Evolutionary conservation across 2,888 invertebrate genomes (phyloP).

Genomic region (Zygothrica quintamaculata): DNA sequence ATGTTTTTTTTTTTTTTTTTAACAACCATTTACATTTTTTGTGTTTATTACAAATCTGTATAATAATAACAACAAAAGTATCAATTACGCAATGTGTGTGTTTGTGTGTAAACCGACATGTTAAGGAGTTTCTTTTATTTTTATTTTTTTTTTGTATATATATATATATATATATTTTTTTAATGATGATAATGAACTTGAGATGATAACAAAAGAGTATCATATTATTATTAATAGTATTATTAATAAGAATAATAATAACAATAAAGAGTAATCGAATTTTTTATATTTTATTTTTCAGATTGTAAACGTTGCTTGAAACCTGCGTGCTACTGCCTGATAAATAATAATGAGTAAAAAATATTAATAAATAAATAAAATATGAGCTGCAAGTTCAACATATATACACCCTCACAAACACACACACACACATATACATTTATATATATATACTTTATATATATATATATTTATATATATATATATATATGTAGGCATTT

Average conservation of each 20-base stretch:
- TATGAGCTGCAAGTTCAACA: slow-evolving; percentile 31
- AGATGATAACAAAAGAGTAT: slow-evolving; percentile 71
- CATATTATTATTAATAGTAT: slow-evolving; percentile 22
- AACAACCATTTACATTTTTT: slow-evolving; percentile 33
- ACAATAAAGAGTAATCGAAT: slow-evolving; percentile 37
- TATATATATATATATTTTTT: too few relatives aligned
- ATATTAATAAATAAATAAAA: slow-evolving; percentile 67
- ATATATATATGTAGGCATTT: too few relatives aligned
- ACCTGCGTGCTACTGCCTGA: slow-evolving; percentile 39
- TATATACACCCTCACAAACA: slow-evolving; percentile 1
- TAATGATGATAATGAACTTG: slow-evolving; percentile 79
- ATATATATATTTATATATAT: neutral
- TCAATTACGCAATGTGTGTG: slow-evolving; percentile 53
- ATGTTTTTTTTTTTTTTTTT: too few relatives aligned
- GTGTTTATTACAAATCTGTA: slow-evolving; percentile 42
- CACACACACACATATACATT: slow-evolving; percentile 2
- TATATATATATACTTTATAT: neutral
- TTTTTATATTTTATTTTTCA: slow-evolving; percentile 32
- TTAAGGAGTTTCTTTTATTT: slow-evolving; percentile 36
- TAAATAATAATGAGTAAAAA: slow-evolving; percentile 59
- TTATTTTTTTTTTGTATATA: too few relatives aligned
- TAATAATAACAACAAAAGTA: slow-evolving; percentile 37
- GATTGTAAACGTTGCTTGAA: slow-evolving; percentile 44
- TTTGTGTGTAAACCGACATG: slow-evolving; percentile 16
- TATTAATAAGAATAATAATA: slow-evolving; percentile 12